Evolutionary conservation across 2,113 vertebrate genomes (phyloP).

Genomic region (Cichladusa arquata): DNA sequence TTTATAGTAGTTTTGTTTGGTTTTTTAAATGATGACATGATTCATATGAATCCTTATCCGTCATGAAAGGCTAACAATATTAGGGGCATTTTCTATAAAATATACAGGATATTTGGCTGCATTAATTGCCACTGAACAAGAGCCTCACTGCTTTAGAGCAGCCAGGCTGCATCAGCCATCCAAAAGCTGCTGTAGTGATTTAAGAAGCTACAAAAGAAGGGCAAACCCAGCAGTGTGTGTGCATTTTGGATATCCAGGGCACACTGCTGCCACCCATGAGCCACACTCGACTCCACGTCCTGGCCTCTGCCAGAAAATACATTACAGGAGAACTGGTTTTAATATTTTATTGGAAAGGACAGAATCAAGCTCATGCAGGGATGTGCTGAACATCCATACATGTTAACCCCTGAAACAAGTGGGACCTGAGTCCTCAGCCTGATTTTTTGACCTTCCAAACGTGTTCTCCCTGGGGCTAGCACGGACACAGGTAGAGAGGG

Average conservation of each 20-base stretch:
- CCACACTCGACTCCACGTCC: rapidly evolving
- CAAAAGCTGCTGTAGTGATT: background rate
- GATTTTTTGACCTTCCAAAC: rapidly evolving
- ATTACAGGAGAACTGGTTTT: background rate
- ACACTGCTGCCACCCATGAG: background rate
- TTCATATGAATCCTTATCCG: background rate
- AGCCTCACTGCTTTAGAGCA: background rate
- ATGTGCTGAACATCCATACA: background rate
- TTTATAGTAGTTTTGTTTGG: background rate
- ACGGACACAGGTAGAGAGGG: rapidly evolving
- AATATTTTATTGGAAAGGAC: background rate
- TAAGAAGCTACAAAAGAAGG: background rate
- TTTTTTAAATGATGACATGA: background rate
- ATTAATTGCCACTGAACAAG: background rate
- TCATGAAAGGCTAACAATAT: background rate
- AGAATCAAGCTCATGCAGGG: background rate
- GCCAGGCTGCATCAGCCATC: background rate
- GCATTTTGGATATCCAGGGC: background rate
- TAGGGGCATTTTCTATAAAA: background rate
- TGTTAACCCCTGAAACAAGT: rapidly evolving
- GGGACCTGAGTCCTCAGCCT: background rate
- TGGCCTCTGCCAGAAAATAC: background rate
- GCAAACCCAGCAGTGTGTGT: background rate
- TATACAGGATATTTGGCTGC: background rate
- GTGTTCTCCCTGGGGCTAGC: background rate